phyloP scores from a whole-genome alignment of 2,888 invertebrate genomes.

The Electrophaes corylata region DNA sequence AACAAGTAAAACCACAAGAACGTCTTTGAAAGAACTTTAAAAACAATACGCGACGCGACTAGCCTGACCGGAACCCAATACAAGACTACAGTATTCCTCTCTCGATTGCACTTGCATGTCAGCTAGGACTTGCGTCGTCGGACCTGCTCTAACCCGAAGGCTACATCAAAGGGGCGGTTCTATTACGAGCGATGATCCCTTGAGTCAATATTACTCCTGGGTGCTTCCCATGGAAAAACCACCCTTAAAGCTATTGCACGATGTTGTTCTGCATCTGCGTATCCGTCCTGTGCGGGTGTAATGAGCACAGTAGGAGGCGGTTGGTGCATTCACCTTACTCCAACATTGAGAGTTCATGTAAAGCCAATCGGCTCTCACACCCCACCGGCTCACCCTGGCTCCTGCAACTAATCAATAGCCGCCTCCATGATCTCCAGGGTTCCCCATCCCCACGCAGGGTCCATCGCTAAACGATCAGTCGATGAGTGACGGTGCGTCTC shows the following conservation, averaged over 20 bases:
- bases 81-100: background rate
- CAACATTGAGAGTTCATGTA: conserved; percentile 5
- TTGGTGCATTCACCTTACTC: conserved; percentile 21
- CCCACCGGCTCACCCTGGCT: background rate
- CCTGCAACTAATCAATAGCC: conserved; percentile 17
- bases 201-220: conserved; percentile 4
- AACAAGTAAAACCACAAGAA: background rate
- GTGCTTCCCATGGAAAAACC: background rate
- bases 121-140: background rate
- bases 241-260: background rate
- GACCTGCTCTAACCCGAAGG: conserved; percentile 3
- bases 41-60: background rate
- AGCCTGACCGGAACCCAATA: background rate
- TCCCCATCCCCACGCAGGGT: background rate
- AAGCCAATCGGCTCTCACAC: conserved; percentile 1
- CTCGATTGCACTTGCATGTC: background rate
- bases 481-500: background rate
- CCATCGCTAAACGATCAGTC: background rate
- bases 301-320: background rate
- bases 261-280: conserved; percentile 2
- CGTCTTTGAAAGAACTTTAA: background rate
- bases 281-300: background rate
- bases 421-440: background rate
- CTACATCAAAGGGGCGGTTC: background rate
- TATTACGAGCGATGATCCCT: background rate